Evolutionary conservation across 2,797 vertebrate species (phyloP).

Genomic region (Lithobates pipiens): DNA sequence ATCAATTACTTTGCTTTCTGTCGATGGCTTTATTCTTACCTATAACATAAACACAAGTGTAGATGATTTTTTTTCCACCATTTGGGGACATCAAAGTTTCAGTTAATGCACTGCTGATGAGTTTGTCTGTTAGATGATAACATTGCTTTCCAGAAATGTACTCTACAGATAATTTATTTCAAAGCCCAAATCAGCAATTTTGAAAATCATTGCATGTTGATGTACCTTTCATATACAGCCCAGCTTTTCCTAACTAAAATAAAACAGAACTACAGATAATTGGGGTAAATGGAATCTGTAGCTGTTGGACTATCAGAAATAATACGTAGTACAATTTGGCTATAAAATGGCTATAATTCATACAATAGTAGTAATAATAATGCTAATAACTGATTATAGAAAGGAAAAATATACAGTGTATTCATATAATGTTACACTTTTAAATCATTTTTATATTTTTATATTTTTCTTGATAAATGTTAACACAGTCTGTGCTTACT

Average conservation of each 20-base stretch:
- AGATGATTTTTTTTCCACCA: slow-evolving; percentile 27
- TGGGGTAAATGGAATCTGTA: slow-evolving; percentile 5
- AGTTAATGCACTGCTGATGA: slow-evolving; percentile 57
- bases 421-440: neutral
- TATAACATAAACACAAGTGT: slow-evolving; percentile 30
- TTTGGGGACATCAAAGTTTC: slow-evolving; percentile 52
- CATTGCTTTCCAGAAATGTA: slow-evolving; percentile 54
- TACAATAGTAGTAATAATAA: neutral
- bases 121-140: slow-evolving; percentile 50
- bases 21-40: slow-evolving; percentile 31
- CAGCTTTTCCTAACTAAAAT: slow-evolving; percentile 38
- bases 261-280: slow-evolving; percentile 38
- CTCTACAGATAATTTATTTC: slow-evolving; percentile 50
- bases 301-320: neutral
- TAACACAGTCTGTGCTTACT: neutral
- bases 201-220: slow-evolving; percentile 56
- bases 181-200: slow-evolving; percentile 58
- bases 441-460: neutral
- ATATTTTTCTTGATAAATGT: neutral
- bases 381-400: neutral
- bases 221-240: slow-evolving; percentile 32
- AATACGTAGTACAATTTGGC: neutral
- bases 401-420: neutral
- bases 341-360: neutral
- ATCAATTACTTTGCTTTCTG: slow-evolving; percentile 14